Evolutionary conservation across 2,113 vertebrate species (phyloP), one percentile per base, ranked within the genome.

Genomic region (Thinocorus orbignyianus): DNA sequence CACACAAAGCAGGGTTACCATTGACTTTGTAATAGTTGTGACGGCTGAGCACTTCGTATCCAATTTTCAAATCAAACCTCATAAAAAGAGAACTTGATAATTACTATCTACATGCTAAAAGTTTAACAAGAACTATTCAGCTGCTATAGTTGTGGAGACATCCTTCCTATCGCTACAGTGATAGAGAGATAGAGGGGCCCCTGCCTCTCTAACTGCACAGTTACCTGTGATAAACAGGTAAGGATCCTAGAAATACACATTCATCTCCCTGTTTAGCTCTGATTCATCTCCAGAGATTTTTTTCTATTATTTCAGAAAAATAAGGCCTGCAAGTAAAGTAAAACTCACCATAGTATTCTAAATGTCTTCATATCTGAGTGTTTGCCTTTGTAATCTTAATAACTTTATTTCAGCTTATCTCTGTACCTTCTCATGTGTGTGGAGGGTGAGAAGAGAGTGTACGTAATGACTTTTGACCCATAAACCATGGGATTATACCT

Each of bases 391-490:
- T 33, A 78, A n/a, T 33, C 31, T 62, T 73, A 57, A 48, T n/a
- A 69, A 46, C 4, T 8, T 31, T 52, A 44, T 65, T 77, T 81
- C 20, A 28, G 17, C 16, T 52, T 15, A 3, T 15, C 19, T 72
- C 17, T 70, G 12, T 69, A 15, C 33, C 4, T 13, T 55, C 57
- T 12, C 2, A 3, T 42, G 48, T 20, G 9, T 6, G 23, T 7
- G 3, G 3, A 5, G 11, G 2, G 17, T 2, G 4, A 10, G 16
- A 8, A 4, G 6, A 31, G 23, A 11, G 8, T 77, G 15, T 57
- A 17, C 62, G 33, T 46, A 81, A 44, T 35, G n/a, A 61, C 10
- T 64, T 77, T 62, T 61, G 35, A 61, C 13, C 33, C 2, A 11
- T 44, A 65, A 65, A 11, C 24, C 2, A 3, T 80, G 20, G 6